Conservation (phyloP, 2,113 vertebrate genomes). For the Rhynchopsitta pachyrhyncha region DNA sequence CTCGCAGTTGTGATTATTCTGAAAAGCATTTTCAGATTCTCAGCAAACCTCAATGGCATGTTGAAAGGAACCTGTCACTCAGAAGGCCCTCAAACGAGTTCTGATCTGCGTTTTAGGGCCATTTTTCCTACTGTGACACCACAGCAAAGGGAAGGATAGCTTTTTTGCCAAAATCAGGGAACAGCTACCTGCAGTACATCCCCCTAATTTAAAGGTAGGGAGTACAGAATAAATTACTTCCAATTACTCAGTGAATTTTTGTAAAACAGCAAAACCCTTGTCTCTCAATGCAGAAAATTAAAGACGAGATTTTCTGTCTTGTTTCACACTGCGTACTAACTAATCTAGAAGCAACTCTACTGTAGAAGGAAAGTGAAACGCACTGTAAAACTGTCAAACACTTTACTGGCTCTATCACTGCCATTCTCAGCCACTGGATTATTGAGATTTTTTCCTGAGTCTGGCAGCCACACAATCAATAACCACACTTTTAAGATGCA, state of each 20-base stretch:
- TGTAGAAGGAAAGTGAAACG: neutral
- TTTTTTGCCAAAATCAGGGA: neutral
- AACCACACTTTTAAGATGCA: neutral
- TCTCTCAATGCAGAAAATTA: constrained; percentile 13
- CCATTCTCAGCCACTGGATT: neutral
- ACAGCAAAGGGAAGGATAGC: neutral
- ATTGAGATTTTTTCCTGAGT: neutral
- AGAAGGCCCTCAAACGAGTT: neutral
- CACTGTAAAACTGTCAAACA: neutral
- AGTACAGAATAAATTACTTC: constrained; percentile 20
- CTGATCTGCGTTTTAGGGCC: neutral
- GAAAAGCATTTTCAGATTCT: constrained; percentile 31
- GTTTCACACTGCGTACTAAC: neutral
- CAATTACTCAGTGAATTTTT: constrained; percentile 25
- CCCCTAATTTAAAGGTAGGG: neutral
- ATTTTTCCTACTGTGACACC: constrained; percentile 19
- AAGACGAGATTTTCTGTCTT: neutral
- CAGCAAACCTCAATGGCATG: neutral
- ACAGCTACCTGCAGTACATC: neutral
- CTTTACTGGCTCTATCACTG: neutral
- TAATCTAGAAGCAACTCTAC: neutral
- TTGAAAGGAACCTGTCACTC: constrained; percentile 21
- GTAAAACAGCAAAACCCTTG: neutral
- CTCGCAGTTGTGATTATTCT: neutral
- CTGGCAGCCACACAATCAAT: neutral